Percentiles rank a stretch among this genome's conserved stretches.
Conservation (phyloP, 2,797 vertebrate genomes). For the Pagetopsis macropterus region DNA sequence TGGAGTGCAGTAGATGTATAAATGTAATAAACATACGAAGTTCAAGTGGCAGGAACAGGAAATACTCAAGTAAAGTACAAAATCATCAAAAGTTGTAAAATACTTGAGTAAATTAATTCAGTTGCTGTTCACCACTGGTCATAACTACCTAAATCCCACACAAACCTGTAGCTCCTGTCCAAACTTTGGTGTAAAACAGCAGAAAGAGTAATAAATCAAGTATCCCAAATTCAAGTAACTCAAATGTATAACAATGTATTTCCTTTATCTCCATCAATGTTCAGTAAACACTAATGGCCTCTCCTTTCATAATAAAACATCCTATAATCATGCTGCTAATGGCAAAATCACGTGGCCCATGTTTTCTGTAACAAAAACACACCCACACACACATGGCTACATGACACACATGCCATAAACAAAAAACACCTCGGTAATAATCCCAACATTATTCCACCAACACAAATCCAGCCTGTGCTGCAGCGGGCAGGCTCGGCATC, state of each 20-base stretch:
- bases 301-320: constrained; percentile 23
- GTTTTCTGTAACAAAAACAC: constrained; percentile 63
- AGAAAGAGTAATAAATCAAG: not conserved
- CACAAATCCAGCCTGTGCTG: not conserved
- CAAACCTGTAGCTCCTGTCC: too few species aligned
- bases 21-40: too few species aligned
- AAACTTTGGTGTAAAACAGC: not conserved
- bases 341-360: constrained; percentile 55
- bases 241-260: not conserved
- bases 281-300: constrained; percentile 5
- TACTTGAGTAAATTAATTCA: too few species aligned
- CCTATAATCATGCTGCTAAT: constrained; percentile 24
- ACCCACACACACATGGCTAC: constrained; percentile 43
- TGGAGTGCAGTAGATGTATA: not conserved
- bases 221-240: not conserved
- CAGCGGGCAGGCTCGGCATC: constrained; percentile 21
- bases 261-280: not conserved
- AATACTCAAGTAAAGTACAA: not conserved
- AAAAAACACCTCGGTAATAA: constrained; percentile 21
- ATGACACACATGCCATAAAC: constrained; percentile 40
- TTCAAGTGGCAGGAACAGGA: not conserved
- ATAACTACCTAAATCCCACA: too few species aligned
- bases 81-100: not conserved
- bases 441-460: not conserved
- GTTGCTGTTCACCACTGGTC: too few species aligned